Conservation (phyloP, 2,797 vertebrate genomes). For the Fundulus diaphanus region DNA sequence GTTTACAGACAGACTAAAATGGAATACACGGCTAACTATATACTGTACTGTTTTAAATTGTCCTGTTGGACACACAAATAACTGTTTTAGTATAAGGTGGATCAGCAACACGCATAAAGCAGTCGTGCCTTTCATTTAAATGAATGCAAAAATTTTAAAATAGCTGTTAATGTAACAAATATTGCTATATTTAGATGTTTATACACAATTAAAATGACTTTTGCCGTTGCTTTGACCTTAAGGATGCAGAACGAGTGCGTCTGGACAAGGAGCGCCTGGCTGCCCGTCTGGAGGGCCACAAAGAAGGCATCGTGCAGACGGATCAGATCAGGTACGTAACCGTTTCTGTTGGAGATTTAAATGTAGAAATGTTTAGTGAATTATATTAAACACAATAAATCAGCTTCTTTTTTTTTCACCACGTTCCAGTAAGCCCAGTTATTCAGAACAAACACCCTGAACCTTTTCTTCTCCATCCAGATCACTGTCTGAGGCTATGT, state of each 20-base stretch:
- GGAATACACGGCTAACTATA: too few species aligned
- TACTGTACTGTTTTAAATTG: too few species aligned
- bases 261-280: slow-evolving; percentile 97
- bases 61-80: too few species aligned
- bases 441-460: background rate
- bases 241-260: slow-evolving; percentile 99
- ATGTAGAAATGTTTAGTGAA: background rate
- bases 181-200: background rate
- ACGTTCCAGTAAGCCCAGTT: background rate
- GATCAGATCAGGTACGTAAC: slow-evolving; percentile 93
- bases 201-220: background rate
- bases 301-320: slow-evolving; percentile 97
- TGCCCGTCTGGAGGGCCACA: slow-evolving; percentile 96
- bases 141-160: background rate
- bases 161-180: background rate
- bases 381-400: background rate
- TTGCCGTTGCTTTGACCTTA: slow-evolving; percentile 30
- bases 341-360: background rate
- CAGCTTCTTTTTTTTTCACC: background rate
- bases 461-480: slow-evolving; percentile 65
- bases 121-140: background rate
- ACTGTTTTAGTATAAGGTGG: background rate
- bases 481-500: slow-evolving; percentile 98
- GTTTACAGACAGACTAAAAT: background rate
- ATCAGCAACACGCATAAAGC: background rate